Base-by-base conservation (phyloP, 2,113 vertebrate genomes). In the Zosterops hypoxanthus region DNA sequence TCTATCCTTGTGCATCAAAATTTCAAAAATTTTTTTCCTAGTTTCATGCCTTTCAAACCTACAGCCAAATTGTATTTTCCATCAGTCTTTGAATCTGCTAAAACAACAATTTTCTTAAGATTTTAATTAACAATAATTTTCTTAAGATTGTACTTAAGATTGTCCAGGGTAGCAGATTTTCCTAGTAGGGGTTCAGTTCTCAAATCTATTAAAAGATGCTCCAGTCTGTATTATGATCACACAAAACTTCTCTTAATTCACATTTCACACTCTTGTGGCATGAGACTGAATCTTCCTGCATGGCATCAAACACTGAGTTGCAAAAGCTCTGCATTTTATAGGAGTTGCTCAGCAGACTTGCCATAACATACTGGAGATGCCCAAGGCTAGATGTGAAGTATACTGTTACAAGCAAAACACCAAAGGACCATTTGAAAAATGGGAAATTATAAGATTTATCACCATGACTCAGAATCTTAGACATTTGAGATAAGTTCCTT, bases 241-340 rank as follows among this genome's bases (percentile, higher is more conserved):
- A 44, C 6, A 8, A 53, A 57, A 23, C 9, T 77, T 69, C 20
- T 57, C 12, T 70, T 21, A 66, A 33, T 70, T 17, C 7, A 7
- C 5, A 6, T 7, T 34, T 65, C 12, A 8, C 16, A 16, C 1
- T 16, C 2, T 11, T 50, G 18, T 50, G 26, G 8, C 2, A 1
- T n/a, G 11, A 49, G 26, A 44, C 11, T 19, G 24, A 36, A 39
- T 49, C 22, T 73, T 80, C 41, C n/a, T 46, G 8, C 6, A 14
- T 3, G 16, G 33, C 34, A 79, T 4, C 2, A 42, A 65, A 82
- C 1, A 25, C 20, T 9, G 23, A 22, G 9, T 21, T 18, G 8
- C 17, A 55, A 66, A 64, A 79, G 5, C 31, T 76, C 31, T 46
- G 18, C 2, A 26, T 77, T 77, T 69, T 61, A 14, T 7, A 57